Conservation (phyloP, 2,888 invertebrate species). For the Salpingus planirostris region DNA sequence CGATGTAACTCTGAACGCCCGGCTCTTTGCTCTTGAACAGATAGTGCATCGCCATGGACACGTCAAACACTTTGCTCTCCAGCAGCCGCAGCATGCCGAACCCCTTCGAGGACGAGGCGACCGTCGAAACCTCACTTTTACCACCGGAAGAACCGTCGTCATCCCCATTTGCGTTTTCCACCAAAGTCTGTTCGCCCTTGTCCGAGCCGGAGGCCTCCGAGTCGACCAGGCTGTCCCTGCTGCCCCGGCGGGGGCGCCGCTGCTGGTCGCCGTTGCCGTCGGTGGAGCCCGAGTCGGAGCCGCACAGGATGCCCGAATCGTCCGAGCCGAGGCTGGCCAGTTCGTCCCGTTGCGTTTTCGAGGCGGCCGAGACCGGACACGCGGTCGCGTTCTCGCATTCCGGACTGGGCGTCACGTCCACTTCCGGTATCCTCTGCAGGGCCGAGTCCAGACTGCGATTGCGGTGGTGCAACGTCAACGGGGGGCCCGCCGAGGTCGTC, state of each 20-base stretch:
- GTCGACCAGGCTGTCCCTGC: conserved; percentile 11
- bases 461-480: conserved; percentile 66
- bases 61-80: conserved; percentile 95
- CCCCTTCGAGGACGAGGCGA: conserved; percentile 14
- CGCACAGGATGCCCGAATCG: conserved; percentile 68
- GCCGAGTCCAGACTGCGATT: conserved; percentile 87
- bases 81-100: conserved; percentile 80
- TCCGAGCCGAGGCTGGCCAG: conserved; percentile 62
- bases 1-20: conserved; percentile 95
- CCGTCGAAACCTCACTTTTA: conserved; percentile 14
- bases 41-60: conserved; percentile 97
- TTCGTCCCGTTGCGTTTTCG: conserved; percentile 48
- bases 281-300: conserved; percentile 47
- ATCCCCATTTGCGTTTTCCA: background rate
- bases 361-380: conserved; percentile 34
- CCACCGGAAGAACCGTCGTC: too few relatives aligned
- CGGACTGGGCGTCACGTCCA: conserved; percentile 59
- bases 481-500: conserved; percentile 41
- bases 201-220: conserved; percentile 3
- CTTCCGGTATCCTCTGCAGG: conserved; percentile 81
- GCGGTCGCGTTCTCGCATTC: conserved; percentile 44
- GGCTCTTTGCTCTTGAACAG: conserved; percentile 97
- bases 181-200: conserved; percentile 4
- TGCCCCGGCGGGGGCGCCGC: conserved; percentile 18
- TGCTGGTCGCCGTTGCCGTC: conserved; percentile 27